Base-by-base conservation (phyloP, 2,888 invertebrate genomes). In the Allygus modestus region DNA sequence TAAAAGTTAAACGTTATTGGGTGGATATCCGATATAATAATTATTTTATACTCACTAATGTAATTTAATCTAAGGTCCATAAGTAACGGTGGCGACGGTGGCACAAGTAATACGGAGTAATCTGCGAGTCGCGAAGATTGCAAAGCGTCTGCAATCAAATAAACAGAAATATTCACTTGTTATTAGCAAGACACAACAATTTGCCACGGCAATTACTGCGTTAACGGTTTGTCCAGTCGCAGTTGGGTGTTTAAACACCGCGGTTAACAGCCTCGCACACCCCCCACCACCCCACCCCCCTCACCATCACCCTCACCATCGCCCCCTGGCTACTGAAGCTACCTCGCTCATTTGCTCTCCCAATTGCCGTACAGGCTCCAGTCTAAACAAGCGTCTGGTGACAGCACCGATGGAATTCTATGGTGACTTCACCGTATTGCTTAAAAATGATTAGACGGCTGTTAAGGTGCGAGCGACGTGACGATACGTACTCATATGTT, bases 171-270 rank as follows among this genome's bases (percentile, higher is more conserved):
- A 23, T 23, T 54, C 54, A 46, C 54, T 54, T 4, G 54, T 23
- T 54, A 54, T 23, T 23, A 54, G 54, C 54, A 54, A 54, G 54
- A 54, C 54, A 54, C 20, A 54, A 54, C 54, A 54, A 54, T 54
- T 54, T 54, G 54, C 54, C 54, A 54, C 54, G 54, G 54, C 54
- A 54, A 23, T 54, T 23, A 54, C 20, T 11, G 23, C 54, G 73
- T 37, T 73, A 28, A 43, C 43, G 41, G 37, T 73, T 41, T 7
- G 54, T n/a, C 54, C 54, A n/a, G n/a, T n/a, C n/a, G n/a, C n/a
- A n/a, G n/a, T n/a, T n/a, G 54, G 17, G 73, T 73, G 73, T 73
- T 77, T 51, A 46, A 75, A 75, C 75, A 75, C 37, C 71, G 33
- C 71, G 71, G 28, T 71, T 71, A 71, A 71, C 71, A 71, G 71